These are phyloP conservation scores for Hemibagrus guttatus DNA, from an alignment of 2,797 vertebrate species.

Conservation along the genomic window DNA sequence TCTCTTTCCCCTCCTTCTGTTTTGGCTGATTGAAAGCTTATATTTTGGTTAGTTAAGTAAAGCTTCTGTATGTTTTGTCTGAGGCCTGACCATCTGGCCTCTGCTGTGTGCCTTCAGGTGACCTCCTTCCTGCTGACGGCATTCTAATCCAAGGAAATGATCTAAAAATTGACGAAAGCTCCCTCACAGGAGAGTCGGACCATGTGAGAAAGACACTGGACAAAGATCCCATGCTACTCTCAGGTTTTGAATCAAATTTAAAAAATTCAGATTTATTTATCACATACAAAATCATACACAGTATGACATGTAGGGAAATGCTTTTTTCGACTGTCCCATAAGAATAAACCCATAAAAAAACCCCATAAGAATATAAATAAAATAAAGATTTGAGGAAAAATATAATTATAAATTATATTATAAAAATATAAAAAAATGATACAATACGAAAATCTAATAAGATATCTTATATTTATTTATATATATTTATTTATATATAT, in stretches of 20 bases:
- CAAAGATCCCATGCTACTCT: constrained; percentile 93
- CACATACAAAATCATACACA: no score
- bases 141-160: constrained; percentile 95
- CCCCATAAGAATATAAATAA: no score
- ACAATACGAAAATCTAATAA: no score
- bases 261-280: no score
- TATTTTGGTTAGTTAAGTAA: constrained; percentile 41
- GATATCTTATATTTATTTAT: no score
- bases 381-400: no score
- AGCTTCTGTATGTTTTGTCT: constrained; percentile 40
- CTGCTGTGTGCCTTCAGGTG: constrained; percentile 75
- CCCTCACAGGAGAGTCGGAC: constrained; percentile 95
- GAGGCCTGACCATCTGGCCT: constrained; percentile 49
- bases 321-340: no score
- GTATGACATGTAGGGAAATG: no score
- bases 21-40: constrained; percentile 31
- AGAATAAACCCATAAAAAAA: no score
- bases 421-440: no score
- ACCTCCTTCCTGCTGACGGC: constrained; percentile 94
- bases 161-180: constrained; percentile 96
- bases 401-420: no score
- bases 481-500: no score
- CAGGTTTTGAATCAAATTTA: constrained; percentile 81
- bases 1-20: neutral
- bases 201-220: constrained; percentile 92